Percentiles rank a stretch among this genome's conserved stretches.
Conservation (phyloP, 2,797 vertebrate species). For the Amblyopsis hoosieri region DNA sequence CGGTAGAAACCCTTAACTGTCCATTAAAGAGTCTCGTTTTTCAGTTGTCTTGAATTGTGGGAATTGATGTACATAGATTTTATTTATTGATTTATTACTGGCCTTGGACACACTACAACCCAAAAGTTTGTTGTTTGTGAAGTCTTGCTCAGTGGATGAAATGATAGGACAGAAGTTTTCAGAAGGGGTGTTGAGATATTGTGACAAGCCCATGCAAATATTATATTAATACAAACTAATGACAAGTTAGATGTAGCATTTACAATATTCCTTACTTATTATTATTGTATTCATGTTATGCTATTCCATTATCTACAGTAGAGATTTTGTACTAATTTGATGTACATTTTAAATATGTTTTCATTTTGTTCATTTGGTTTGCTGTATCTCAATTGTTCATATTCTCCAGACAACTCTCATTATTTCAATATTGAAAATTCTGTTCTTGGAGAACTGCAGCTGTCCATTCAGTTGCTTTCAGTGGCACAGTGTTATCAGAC, state of each 20-base stretch:
- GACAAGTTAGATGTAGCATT: no score
- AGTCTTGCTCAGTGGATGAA: neutral
- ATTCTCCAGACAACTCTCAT: neutral
- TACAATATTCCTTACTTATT: no score
- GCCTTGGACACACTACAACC: slow-evolving; percentile 1
- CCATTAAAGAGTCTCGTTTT: slow-evolving; percentile 5
- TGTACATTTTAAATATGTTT: slow-evolving; percentile 11
- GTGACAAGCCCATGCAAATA: no score
- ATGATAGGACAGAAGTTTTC: slow-evolving; percentile 31
- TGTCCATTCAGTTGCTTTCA: neutral
- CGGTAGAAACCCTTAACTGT: neutral
- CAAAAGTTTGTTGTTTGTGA: slow-evolving; percentile 9
- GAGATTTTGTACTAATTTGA: no score
- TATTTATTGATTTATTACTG: neutral
- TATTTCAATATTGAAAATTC: neutral
- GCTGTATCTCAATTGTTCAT: slow-evolving; percentile 36
- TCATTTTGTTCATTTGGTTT: slow-evolving; percentile 19
- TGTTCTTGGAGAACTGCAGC: neutral
- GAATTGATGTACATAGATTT: slow-evolving; percentile 11
- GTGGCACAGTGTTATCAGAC: slow-evolving; percentile 7
- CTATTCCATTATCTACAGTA: no score
- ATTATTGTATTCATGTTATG: no score
- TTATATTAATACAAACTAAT: no score
- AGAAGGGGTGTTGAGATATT: neutral
- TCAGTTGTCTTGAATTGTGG: slow-evolving; percentile 9